Evolutionary conservation across 1,140 invertebrate genomes (phyloP), one percentile per base, ranked within the genome.

Genomic region (Galleria mellonella): DNA sequence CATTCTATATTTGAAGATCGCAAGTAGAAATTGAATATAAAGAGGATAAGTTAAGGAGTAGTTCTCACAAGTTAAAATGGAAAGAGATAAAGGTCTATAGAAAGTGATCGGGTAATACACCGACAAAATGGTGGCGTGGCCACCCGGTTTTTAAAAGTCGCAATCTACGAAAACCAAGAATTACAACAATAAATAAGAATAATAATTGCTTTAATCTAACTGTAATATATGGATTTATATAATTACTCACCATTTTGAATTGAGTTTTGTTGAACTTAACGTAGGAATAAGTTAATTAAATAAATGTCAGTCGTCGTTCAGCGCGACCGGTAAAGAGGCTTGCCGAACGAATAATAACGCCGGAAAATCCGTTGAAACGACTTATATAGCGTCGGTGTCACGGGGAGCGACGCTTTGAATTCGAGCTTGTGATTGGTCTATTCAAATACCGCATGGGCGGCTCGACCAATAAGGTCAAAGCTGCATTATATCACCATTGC

Each of bases 281-380:
- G 68, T 75, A 74, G 56, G 71, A 78, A 78, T 76, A 76, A 73
- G 50, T 84, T 79, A 83, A 61, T 82, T 75, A 84, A 72, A 73
- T 62, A 61, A 66, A 53, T 41, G 38, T 72, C 81, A 83, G 81
- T 83, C 76, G 71, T 70, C 72, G 78, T 84, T 83, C 76, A 75
- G 74, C 78, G 67, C 55, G 57, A 83, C 81, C 81, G 76, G 78
- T 75, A 70, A 84, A 75, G 81, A 72, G 81, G 81, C 55, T 83
- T 83, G 81, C 81, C 75, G 62, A 84, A 83, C 77, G 72, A 63
- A 69, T 73, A 72, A 61, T 79, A 72, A 64, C 43, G 54, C 6
- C 32, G 48, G 65, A 77, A 72, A 62, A 43, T 64, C 76, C 77
- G 77, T 83, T 81, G 69, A 32, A 42, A 32, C 43, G 27, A 45